Percentiles rank a stretch among this genome's conserved stretches.
phyloP scores from a whole-genome alignment of 1,140 invertebrate species.

The Caenorhabditis latens region DNA sequence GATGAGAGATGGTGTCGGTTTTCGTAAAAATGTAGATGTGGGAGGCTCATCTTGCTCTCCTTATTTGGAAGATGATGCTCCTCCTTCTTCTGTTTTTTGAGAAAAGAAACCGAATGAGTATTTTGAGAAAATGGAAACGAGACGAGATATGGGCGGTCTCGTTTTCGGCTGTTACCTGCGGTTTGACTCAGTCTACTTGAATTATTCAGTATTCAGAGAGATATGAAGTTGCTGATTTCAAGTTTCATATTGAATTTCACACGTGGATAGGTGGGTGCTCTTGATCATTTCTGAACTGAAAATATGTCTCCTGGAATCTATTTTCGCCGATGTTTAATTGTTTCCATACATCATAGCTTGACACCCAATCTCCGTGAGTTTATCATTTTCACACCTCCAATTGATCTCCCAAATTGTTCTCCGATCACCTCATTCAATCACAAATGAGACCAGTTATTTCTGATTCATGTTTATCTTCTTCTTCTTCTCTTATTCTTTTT shows the following conservation, averaged over 20 bases:
- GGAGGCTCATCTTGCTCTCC: not conserved
- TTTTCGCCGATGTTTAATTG: too few relatives aligned
- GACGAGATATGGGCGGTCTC: not conserved
- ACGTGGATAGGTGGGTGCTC: too few relatives aligned
- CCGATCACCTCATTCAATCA: not conserved
- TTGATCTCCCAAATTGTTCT: not conserved
- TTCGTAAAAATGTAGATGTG: constrained; percentile 8
- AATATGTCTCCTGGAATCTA: too few relatives aligned
- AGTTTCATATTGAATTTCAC: too few relatives aligned
- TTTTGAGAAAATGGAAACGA: not conserved
- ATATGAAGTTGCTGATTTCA: not conserved
- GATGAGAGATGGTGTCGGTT: constrained; percentile 29
- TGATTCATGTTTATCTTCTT: constrained; percentile 7
- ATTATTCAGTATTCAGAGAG: not conserved
- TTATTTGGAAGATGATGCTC: not conserved
- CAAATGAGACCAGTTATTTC: not conserved
- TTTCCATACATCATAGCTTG: too few relatives aligned
- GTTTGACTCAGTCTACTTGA: not conserved
- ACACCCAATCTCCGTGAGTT: too few relatives aligned
- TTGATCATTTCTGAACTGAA: too few relatives aligned
- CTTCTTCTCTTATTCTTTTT: not conserved
- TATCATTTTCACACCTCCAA: too few relatives aligned
- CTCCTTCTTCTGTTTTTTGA: not conserved
- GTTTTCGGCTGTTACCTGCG: not conserved
- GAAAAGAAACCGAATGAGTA: not conserved